Evolutionary conservation across 1,140 invertebrate species (phyloP), one percentile per base, ranked within the genome.

Genomic region (Cydia pomonella): DNA sequence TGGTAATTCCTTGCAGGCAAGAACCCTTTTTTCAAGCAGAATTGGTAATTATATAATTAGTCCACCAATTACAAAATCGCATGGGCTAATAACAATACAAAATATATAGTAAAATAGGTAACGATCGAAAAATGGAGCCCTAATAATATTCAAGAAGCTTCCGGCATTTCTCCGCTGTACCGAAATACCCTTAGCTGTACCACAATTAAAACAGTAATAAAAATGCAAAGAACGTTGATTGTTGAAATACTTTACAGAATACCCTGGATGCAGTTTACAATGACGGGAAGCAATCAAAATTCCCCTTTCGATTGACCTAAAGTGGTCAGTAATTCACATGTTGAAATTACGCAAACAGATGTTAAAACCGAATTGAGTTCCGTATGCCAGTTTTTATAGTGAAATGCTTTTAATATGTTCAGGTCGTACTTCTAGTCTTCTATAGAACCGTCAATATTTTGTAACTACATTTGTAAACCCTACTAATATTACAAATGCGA

Each of bases 241-340:
- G 50, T 53, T 53, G 18, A 53, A 53, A 53, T 53, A 53, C 50
- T 53, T 13, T 44, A 44, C 41, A 16, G 41, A 44, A 44, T 44
- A 44, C 13, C 41, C 41, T 16, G 41, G 12, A 44, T 50, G 9
- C 47, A 50, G 7, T 41, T 10, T 16, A 18, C 64, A 69, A 41
- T 33, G n/a, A 38, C 64, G 29, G 64, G 64, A 69, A 69, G 29
- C 64, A 69, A 69, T 69, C 27, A 18, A 21, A 69, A 69, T 69
- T 69, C 64, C 64, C 29, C n/a, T 69, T 69, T 69, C 27, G 25
- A 69, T 69, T 69, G 64, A 18, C 29, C 64, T 69, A 33, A 66
- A 69, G 64, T 69, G 29, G 53, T 59, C 18, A 23, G 53, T 59
- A 59, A 59, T 50, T 50, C 47, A 50, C 47, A 59, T 59, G 16